Percentiles rank a stretch among this genome's conserved stretches.
These are phyloP conservation scores for Synchiropus splendidus DNA, from an alignment of 2,113 vertebrate species.

Conservation along the genomic window DNA sequence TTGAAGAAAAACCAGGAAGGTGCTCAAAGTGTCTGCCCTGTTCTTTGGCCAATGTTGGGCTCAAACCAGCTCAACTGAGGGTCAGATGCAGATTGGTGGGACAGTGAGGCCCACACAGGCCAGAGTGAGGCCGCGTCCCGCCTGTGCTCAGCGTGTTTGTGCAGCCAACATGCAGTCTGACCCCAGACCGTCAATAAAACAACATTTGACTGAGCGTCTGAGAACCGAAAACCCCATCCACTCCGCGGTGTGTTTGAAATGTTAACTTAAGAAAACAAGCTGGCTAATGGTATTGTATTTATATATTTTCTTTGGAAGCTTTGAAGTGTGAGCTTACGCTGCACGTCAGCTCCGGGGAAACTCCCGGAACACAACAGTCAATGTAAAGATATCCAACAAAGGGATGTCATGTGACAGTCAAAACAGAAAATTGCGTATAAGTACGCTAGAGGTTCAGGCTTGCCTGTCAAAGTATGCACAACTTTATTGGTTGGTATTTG, in stretches of 20 bases:
- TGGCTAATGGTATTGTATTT: slow-evolving; percentile 66
- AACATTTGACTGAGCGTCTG: slow-evolving; percentile 29
- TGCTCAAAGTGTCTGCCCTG: not conserved
- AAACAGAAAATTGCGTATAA: too few species aligned
- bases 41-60: not conserved
- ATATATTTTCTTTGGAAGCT: slow-evolving; percentile 64
- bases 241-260: slow-evolving; percentile 60
- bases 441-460: too few species aligned
- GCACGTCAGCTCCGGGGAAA: slow-evolving; percentile 40
- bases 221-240: slow-evolving; percentile 49
- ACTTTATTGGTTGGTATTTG: too few species aligned
- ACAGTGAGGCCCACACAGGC: slow-evolving; percentile 10
- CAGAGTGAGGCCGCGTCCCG: slow-evolving; percentile 21
- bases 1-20: too few species aligned
- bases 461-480: too few species aligned
- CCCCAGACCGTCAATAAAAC: slow-evolving; percentile 45
- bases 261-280: slow-evolving; percentile 67
- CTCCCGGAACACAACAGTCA: slow-evolving; percentile 27
- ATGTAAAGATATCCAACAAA: slow-evolving; percentile 27
- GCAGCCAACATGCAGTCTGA: slow-evolving; percentile 30
- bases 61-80: slow-evolving; percentile 28
- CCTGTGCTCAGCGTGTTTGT: slow-evolving; percentile 30
- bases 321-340: slow-evolving; percentile 54
- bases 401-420: too few species aligned
- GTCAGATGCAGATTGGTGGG: slow-evolving; percentile 44